phyloP scores from a whole-genome alignment of 2,888 invertebrate genomes.

The Gisinianus flammeolus region DNA sequence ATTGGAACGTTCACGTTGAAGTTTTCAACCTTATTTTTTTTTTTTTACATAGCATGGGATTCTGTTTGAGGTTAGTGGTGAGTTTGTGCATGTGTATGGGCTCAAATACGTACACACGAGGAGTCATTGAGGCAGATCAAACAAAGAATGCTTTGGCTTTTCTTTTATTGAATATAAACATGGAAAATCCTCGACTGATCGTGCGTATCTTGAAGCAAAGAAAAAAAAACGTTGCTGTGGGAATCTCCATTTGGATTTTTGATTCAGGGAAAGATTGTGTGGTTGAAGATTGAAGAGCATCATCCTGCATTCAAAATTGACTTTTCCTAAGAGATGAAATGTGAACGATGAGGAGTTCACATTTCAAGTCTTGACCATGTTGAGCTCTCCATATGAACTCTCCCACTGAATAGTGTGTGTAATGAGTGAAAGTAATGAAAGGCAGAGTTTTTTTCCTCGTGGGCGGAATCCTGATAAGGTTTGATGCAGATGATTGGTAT shows the following conservation, averaged over 20 bases:
- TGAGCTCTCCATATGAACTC: neutral
- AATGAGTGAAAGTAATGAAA: conserved; percentile 33
- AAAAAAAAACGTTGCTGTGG: neutral
- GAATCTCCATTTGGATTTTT: neutral
- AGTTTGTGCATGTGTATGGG: no score
- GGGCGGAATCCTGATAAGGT: conserved; percentile 4
- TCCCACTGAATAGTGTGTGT: conserved; percentile 17
- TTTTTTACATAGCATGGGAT: no score
- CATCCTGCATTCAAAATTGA: conserved; percentile 10
- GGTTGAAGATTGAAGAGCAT: conserved; percentile 2
- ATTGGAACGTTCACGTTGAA: no score
- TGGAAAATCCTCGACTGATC: neutral
- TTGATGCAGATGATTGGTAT: conserved; percentile 28
- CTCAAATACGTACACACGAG: no score
- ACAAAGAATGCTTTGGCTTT: neutral
- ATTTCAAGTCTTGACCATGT: no score
- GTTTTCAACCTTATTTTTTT: no score
- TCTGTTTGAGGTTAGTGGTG: no score
- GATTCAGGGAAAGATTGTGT: neutral
- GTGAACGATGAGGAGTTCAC: no score
- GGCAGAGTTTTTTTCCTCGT: conserved; percentile 1
- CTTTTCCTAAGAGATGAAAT: neutral
- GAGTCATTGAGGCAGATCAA: neutral
- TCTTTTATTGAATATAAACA: neutral
- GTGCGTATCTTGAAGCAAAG: neutral